Evolutionary conservation across 2,113 vertebrate species (phyloP).

Genomic region (Hypocryptadius cinnamomeus): DNA sequence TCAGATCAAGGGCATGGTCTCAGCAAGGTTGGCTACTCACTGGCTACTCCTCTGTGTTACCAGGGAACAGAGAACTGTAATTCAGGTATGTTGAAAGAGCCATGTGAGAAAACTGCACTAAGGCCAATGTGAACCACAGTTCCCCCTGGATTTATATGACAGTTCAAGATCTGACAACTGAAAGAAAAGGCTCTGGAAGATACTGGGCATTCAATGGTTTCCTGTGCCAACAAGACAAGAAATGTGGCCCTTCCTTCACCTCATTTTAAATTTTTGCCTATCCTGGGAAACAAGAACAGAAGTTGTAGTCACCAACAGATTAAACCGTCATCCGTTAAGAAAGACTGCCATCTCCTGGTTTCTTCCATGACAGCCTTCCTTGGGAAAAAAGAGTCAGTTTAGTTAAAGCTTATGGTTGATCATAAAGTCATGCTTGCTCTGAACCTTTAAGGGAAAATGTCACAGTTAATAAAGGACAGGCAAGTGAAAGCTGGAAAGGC

Average conservation of each 20-base stretch:
- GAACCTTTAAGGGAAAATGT: slow-evolving; percentile 58
- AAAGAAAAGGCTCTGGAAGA: not conserved
- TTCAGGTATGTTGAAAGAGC: not conserved
- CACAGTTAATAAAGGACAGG: slow-evolving; percentile 46
- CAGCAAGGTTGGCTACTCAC: not conserved
- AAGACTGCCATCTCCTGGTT: slow-evolving; percentile 70
- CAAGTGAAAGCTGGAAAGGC: not conserved
- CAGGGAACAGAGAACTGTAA: not conserved
- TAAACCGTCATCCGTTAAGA: slow-evolving; percentile 31
- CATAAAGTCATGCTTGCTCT: slow-evolving; percentile 38
- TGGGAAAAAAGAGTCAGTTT: not conserved
- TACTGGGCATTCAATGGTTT: not conserved
- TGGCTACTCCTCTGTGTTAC: not conserved
- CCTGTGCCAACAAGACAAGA: not conserved
- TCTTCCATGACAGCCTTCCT: not conserved
- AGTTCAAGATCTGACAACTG: not conserved
- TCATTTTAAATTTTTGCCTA: not conserved
- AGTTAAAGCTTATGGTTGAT: slow-evolving; percentile 13
- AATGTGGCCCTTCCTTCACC: not conserved
- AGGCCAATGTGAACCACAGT: not conserved
- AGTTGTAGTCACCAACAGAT: not conserved
- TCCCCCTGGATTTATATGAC: not conserved
- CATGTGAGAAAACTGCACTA: not conserved
- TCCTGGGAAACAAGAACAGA: not conserved
- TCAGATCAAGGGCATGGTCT: not conserved